phyloP scores from a whole-genome alignment of 2,113 vertebrate genomes.

The Pelmatolapia mariae region DNA sequence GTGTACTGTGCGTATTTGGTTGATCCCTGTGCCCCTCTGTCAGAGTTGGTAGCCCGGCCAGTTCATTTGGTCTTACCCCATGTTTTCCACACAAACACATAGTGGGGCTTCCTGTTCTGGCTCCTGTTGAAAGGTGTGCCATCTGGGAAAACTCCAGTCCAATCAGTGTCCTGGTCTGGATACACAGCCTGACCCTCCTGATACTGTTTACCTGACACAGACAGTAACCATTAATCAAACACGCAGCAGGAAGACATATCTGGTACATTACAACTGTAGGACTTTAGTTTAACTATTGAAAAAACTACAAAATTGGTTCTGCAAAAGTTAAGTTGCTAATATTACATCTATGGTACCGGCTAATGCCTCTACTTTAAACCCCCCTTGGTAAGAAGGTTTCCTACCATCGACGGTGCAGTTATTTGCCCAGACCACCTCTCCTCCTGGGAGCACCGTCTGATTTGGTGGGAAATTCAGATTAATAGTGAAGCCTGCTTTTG shows the following conservation, averaged over 20 bases:
- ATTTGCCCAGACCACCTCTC: slow-evolving; percentile 80
- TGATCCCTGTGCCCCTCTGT: background rate
- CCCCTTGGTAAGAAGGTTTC: background rate
- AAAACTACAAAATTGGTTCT: background rate
- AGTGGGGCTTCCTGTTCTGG: slow-evolving; percentile 66
- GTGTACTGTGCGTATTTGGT: background rate
- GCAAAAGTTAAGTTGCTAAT: background rate
- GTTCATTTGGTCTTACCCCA: slow-evolving; percentile 72
- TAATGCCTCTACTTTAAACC: background rate
- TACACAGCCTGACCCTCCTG: slow-evolving; percentile 79
- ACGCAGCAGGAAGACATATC: background rate
- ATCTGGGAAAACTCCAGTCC: slow-evolving; percentile 78
- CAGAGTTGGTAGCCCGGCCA: background rate
- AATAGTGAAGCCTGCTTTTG: slow-evolving; percentile 81
- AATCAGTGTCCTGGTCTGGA: slow-evolving; percentile 56
- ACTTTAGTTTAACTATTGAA: background rate
- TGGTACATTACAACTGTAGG: background rate
- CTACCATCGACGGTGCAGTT: slow-evolving; percentile 82
- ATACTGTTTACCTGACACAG: slow-evolving; percentile 73
- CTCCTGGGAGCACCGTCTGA: slow-evolving; percentile 78
- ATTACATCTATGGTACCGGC: background rate
- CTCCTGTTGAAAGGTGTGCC: slow-evolving; percentile 70
- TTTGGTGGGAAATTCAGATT: slow-evolving; percentile 80
- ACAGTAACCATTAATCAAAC: background rate
- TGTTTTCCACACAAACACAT: slow-evolving; percentile 91